These are phyloP conservation scores for Lasioglossum leucozonium DNA, from an alignment of 2,888 invertebrate species.

Conservation along the genomic window DNA sequence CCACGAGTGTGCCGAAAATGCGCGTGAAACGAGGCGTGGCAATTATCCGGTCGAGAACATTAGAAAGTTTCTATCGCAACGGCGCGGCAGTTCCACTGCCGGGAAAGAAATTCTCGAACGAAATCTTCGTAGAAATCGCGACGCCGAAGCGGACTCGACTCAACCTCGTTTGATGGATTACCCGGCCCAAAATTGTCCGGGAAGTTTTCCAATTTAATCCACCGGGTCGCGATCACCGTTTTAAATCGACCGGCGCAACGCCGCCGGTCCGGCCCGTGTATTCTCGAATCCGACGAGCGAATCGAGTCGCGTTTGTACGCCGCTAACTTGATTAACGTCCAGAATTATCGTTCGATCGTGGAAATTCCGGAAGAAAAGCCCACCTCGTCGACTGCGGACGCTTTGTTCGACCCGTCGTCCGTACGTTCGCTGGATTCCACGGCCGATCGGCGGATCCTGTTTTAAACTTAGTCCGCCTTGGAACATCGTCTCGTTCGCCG, in stretches of 20 bases:
- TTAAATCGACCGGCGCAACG: not conserved
- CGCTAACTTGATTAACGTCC: slow-evolving; percentile 37
- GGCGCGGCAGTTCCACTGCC: not conserved
- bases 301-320: slow-evolving; percentile 12
- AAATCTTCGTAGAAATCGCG: not conserved
- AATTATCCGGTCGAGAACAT: slow-evolving; percentile 1
- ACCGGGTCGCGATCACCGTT: not conserved
- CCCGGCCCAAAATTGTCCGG: not conserved
- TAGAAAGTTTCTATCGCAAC: not conserved
- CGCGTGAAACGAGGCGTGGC: too few species aligned
- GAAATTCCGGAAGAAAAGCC: slow-evolving; percentile 14
- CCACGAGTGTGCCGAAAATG: too few species aligned
- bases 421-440: not conserved
- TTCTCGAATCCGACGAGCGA: not conserved
- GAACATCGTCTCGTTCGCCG: not conserved
- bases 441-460: not conserved
- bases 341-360: slow-evolving; percentile 1
- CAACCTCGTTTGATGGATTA: slow-evolving; percentile 18
- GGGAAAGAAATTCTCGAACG: not conserved
- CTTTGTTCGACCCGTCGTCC: not conserved
- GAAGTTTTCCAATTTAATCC: not conserved
- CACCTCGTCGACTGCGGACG: not conserved
- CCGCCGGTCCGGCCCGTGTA: not conserved
- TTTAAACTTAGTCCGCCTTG: not conserved
- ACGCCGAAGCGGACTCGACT: not conserved